phyloP scores from a whole-genome alignment of 2,113 vertebrate species.

The Harpagus bidentatus region DNA sequence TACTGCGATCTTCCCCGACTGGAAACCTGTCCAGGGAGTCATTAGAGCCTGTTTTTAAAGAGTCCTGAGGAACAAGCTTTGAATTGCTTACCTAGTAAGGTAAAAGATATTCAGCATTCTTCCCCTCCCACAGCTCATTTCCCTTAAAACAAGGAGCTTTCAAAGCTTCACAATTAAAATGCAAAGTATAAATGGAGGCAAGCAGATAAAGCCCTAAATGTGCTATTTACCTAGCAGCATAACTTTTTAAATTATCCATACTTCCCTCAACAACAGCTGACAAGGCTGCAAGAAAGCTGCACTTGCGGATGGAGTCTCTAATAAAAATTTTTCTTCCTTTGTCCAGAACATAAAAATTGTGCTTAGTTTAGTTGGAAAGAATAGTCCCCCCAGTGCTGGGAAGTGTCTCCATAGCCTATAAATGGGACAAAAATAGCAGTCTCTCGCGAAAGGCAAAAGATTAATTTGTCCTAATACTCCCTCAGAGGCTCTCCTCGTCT shows the following conservation, averaged over 20 bases:
- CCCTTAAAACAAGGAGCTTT: not conserved
- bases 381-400: not conserved
- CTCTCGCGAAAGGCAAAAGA: not conserved
- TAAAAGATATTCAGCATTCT: not conserved
- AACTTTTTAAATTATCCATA: no score
- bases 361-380: not conserved
- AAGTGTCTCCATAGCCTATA: not conserved
- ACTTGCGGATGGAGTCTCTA: not conserved
- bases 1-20: fast-evolving
- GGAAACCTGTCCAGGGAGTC: no score
- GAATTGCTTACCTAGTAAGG: not conserved
- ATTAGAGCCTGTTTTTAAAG: not conserved
- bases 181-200: not conserved
- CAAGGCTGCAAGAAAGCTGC: not conserved
- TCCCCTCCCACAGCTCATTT: not conserved
- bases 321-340: not conserved
- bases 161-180: not conserved
- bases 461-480: not conserved
- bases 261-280: not conserved
- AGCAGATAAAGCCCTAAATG: not conserved
- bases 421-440: not conserved
- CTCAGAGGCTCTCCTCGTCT: fast-evolving
- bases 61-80: not conserved
- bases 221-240: not conserved
- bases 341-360: not conserved